phyloP scores from a whole-genome alignment of 2,113 vertebrate species.

The Prionailurus viverrinus region DNA sequence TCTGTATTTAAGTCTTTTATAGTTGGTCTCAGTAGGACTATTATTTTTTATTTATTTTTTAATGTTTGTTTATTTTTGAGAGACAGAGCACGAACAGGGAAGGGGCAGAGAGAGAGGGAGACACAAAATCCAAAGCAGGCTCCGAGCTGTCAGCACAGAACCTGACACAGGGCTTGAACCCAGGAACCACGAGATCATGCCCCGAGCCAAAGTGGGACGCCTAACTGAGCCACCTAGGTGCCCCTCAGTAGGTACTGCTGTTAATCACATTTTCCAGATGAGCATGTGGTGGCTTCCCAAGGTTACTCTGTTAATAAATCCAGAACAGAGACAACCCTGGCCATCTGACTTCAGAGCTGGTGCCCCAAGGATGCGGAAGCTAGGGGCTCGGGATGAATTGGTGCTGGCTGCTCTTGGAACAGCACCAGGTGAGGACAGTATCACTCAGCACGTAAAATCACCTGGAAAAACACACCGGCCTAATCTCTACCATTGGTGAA shows the following conservation, averaged over 20 bases:
- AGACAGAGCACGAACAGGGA: too few relatives aligned
- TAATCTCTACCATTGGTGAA: background rate
- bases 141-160: too few relatives aligned
- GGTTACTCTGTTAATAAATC: background rate
- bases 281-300: background rate
- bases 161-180: too few relatives aligned
- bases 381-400: background rate
- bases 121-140: too few relatives aligned
- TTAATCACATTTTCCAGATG: background rate
- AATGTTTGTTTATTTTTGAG: too few relatives aligned
- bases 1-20: too few relatives aligned
- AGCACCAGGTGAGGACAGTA: background rate
- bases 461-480: background rate
- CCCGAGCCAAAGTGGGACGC: too few relatives aligned
- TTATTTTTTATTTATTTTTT: too few relatives aligned
- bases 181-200: too few relatives aligned
- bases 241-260: background rate
- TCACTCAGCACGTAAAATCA: background rate
- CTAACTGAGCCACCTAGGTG: too few relatives aligned
- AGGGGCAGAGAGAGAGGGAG: too few relatives aligned
- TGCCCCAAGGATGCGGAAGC: background rate
- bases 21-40: too few relatives aligned
- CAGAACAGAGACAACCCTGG: background rate
- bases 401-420: background rate
- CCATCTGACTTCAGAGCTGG: background rate